phyloP scores from a whole-genome alignment of 2,113 vertebrate species.

The Narcine bancroftii region DNA sequence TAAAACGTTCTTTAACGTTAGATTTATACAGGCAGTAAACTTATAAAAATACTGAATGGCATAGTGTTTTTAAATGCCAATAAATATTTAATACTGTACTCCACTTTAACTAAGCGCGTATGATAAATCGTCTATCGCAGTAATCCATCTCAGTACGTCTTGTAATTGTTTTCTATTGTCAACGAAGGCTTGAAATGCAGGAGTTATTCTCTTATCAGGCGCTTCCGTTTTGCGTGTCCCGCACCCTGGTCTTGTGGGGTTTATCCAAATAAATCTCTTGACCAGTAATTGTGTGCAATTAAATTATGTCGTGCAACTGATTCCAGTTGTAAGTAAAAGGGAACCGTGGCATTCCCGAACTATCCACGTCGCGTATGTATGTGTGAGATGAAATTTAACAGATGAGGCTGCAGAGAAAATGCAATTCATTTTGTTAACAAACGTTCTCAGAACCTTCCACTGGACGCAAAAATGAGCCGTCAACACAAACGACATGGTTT shows the following conservation, averaged over 20 bases:
- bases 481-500: neutral
- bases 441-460: neutral
- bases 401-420: neutral
- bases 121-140: neutral
- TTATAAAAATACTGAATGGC: neutral
- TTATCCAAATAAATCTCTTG: slow-evolving; percentile 1
- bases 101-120: neutral
- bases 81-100: no score
- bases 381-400: neutral
- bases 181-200: neutral
- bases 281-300: neutral
- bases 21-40: neutral
- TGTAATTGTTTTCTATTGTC: neutral
- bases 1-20: neutral
- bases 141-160: neutral
- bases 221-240: neutral
- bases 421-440: neutral
- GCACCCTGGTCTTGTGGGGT: neutral
- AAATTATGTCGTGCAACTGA: neutral
- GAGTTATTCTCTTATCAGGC: neutral
- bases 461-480: neutral
- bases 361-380: neutral
- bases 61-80: no score
- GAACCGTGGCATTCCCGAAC: neutral
- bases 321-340: neutral